Base-by-base conservation (phyloP, 2,113 vertebrate species). In the Callorhinus ursinus region DNA sequence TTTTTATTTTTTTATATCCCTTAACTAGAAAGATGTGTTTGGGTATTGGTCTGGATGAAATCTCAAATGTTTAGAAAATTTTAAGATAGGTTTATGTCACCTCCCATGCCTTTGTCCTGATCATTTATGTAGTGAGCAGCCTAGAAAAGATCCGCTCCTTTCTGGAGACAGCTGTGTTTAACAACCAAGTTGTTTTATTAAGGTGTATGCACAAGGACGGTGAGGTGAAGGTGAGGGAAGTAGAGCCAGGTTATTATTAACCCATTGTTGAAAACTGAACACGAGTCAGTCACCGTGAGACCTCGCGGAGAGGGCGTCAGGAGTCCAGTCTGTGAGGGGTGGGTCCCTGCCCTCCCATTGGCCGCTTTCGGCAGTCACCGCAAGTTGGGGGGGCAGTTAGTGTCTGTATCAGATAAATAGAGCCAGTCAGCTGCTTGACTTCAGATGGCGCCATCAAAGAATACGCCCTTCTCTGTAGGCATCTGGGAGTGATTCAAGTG, bases 1-100 rank as follows among this genome's bases (percentile, higher is more conserved):
- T 46, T 36, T 36, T 36, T 36, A 36, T 36, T 36, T 36, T 36
- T 93, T 63, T 85, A 26, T 85, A 28, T 5, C 46, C 0, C 6
- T 42, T 88, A 83, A 84, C 67, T 90, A 76, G 24, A 87, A 90
- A 96, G 89, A 88, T 3, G 16, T 61, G n/a, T 5, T 98, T 82
- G 81, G 77, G 28, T 85, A 16, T 96, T 88, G 49, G 33, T 91
- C 63, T 82, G 31, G 69, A 65, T 95, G 18, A 85, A 93, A 76
- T 96, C 46, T 9, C 15, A 14, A 10, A 76, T 69, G 81, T 97
- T 93, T 5, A 55, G 39, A 95, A 81, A 53, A 67, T 96, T 94
- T 82, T 51, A 72, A 57, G 82, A 86, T 86, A 31, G 31, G 11
- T 86, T 92, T 93, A 69, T 19, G 12, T 92, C 57, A 46, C 49